Conservation (phyloP, 2,888 invertebrate genomes). For the Spisula solida region DNA sequence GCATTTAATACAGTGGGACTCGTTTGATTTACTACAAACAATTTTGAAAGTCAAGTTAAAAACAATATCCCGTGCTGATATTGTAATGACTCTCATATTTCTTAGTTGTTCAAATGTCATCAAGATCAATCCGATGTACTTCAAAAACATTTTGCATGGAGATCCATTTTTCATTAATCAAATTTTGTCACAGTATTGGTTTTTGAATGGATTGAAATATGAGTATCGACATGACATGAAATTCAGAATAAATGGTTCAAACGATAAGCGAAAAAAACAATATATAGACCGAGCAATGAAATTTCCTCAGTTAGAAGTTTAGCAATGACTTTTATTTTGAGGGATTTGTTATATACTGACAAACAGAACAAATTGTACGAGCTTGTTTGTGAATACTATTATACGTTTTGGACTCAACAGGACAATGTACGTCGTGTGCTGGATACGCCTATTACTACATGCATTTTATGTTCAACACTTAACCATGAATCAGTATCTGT, state of each 20-base stretch:
- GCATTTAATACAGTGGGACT: slow-evolving; percentile 23
- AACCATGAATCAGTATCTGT: slow-evolving; percentile 31
- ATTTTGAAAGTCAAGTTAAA: slow-evolving; percentile 5
- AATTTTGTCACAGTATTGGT: slow-evolving; percentile 44
- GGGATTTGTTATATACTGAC: slow-evolving; percentile 25
- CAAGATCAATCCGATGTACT: slow-evolving; percentile 32
- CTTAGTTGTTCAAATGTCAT: slow-evolving; percentile 1
- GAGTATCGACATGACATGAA: slow-evolving; percentile 25
- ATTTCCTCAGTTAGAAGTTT: background rate
- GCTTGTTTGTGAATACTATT: slow-evolving; percentile 22
- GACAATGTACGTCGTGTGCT: slow-evolving; percentile 21
- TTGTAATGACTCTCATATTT: slow-evolving; percentile 32
- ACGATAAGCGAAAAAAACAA: slow-evolving; percentile 30
- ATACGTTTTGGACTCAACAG: slow-evolving; percentile 26
- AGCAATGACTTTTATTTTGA: slow-evolving; percentile 21
- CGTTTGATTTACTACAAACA: background rate
- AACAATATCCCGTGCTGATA: slow-evolving; percentile 24
- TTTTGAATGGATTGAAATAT: slow-evolving; percentile 19
- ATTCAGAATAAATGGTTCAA: background rate
- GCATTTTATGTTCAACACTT: slow-evolving; percentile 36
- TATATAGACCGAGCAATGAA: slow-evolving; percentile 31
- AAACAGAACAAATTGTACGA: slow-evolving; percentile 16
- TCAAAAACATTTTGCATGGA: slow-evolving; percentile 8
- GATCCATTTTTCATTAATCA: slow-evolving; percentile 39
- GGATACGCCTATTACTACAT: slow-evolving; percentile 30